Evolutionary conservation across 1,140 invertebrate species (phyloP), one percentile per base, ranked within the genome.

Genomic region (Euwallacea similis): DNA sequence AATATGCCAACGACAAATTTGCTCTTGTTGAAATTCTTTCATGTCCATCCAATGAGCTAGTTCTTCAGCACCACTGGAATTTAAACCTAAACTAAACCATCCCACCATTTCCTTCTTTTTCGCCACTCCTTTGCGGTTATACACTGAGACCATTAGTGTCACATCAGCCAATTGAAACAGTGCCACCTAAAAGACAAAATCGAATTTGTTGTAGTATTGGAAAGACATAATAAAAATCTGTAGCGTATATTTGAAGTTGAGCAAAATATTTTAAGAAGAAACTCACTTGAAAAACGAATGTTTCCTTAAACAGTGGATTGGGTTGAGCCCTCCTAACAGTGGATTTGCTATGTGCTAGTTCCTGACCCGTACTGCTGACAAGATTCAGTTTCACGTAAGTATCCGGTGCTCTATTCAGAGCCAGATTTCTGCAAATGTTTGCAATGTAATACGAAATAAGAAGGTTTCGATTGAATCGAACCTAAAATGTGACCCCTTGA

Each of bases 21-120:
- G 88, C 71, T 91, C 89, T 62, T 88, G 89, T 74, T 86, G 86
- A 53, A 86, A 88, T 73, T 91, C 89, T 54, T 87, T 81, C 88
- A 98, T 95, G 76, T 97, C 95, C 78, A 92, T 90, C 95, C 96
- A 98, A 80, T 98, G 96, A 7, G 92, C 88, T n/a, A 91, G 84
- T 81, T 97, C 94, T 77, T 97, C 95, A 56, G 94, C 90, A 13
- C 95, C 94, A 21, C 94, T 96, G 72, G 93, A 93, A 82, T 93
- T 96, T 77, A 94, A 84, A 9, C 96, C 96, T 58, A 97, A 81
- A 68, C 93, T 93, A 83, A 97, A 95, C 95, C 95, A 97, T 56
- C 96, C 96, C 69, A 97, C 93, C 91, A 97, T 94, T 82, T 98
- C 95, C 77, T 97, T 97, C 71, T 94, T 91, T 76, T 97, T 97